phyloP scores from a whole-genome alignment of 1,140 invertebrate genomes.

The Maconellicoccus hirsutus region DNA sequence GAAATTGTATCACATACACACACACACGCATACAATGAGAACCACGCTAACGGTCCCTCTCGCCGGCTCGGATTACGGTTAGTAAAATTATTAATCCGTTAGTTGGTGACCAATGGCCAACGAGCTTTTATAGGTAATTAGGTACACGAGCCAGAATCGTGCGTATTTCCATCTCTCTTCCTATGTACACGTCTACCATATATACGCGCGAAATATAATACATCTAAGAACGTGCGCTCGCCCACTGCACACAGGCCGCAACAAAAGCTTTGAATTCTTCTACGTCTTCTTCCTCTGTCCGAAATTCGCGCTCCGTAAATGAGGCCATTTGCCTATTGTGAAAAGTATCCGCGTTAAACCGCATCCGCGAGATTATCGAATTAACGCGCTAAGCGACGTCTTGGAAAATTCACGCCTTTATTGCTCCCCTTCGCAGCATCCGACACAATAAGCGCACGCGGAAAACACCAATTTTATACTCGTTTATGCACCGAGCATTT shows the following conservation, averaged over 20 bases:
- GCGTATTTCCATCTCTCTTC: neutral
- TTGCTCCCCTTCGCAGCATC: neutral
- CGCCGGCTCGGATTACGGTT: neutral
- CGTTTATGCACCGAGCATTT: too few species aligned
- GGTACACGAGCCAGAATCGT: neutral
- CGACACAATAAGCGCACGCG: neutral
- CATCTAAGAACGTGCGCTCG: neutral
- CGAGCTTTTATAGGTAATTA: neutral
- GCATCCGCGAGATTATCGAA: neutral
- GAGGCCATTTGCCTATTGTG: constrained; percentile 7
- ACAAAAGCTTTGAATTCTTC: neutral
- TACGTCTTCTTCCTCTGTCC: too few species aligned
- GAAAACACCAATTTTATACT: neutral
- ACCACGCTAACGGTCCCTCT: too few species aligned
- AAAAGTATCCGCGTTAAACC: neutral
- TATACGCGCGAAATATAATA: too few species aligned
- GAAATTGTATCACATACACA: too few species aligned
- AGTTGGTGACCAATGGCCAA: neutral
- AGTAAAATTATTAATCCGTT: constrained; percentile 9
- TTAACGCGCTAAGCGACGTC: neutral
- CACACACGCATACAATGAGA: too few species aligned
- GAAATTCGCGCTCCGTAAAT: too few species aligned
- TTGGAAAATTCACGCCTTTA: neutral
- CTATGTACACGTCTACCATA: neutral
- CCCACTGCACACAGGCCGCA: neutral